Base-by-base conservation (phyloP, 2,888 invertebrate genomes). In the Alentia gelatinosa region DNA sequence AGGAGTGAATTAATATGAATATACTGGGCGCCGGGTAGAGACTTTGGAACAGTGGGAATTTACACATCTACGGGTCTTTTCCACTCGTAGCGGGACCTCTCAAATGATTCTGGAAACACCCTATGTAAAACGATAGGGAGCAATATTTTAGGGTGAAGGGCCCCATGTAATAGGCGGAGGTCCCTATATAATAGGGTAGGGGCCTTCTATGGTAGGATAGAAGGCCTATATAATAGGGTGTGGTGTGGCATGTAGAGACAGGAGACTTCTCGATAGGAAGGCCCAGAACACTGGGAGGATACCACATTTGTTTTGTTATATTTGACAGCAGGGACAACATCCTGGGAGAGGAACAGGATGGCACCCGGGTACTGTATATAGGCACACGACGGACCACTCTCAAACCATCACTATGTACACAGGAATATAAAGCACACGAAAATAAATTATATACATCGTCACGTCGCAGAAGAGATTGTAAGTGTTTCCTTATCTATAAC, bases 381-480 rank as follows among this genome's bases (percentile, higher is more conserved):
- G 83, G 83, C 83, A 83, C 83, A 83, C 83, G 37, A 35, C 83
- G 83, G 83, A 83, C 42, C 75, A 75, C 75, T 35, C 75, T 75
- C 26, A 75, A 83, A 33, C 35, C 86, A 30, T 30, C 86, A 42
- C 26, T 86, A 5, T 86, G 42, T 86, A 86, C 86, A 86, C 42
- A 12, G 33, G 86, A 47, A 30, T 86, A 86, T 47, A 86, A 42
- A 86, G 47, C 86, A 86, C 86, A 35, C 50, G 47, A 47, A 47
- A 86, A 86, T 42, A 47, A 50, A 86, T 26, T 86, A 86, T 86
- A 47, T 86, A 86, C 50, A 47, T 86, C 86, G 50, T 86, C 86
- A 86, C 33, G 75, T 30, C 33, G 19, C n/a, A 56, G 23, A 56
- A n/a, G 19, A 56, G 23, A 56, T 56, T 56, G 56, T 56, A 56